Conservation (phyloP, 2,797 vertebrate genomes). For the Carcharodon carcharias region DNA sequence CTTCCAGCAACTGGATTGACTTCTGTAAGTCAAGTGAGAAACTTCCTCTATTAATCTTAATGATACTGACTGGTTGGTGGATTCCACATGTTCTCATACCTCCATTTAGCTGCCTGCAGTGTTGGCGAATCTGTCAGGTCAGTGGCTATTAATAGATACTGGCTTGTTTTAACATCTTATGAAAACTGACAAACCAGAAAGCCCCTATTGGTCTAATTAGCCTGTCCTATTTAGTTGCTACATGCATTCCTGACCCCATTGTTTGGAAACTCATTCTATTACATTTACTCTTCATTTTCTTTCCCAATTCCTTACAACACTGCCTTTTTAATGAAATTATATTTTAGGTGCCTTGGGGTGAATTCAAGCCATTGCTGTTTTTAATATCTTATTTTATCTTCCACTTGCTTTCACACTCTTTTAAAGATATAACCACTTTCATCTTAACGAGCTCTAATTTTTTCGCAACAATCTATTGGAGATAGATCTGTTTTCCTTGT, state of each 20-base stretch:
- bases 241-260: neutral
- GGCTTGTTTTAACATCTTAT: neutral
- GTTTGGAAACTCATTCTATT: neutral
- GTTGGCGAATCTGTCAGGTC: neutral
- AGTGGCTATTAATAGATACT: neutral
- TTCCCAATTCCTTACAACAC: neutral
- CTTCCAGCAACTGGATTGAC: neutral
- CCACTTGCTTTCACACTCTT: neutral
- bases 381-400: neutral
- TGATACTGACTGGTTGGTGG: neutral
- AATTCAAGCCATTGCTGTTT: neutral
- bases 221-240: neutral
- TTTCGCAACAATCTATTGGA: neutral
- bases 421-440: neutral
- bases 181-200: neutral
- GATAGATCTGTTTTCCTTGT: neutral
- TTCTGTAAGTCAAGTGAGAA: neutral
- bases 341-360: neutral
- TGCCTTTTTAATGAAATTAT: neutral
- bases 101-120: neutral
- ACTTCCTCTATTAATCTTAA: neutral
- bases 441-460: neutral
- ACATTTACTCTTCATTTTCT: neutral
- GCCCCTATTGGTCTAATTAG: neutral
- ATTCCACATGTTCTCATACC: neutral